Evolutionary conservation across 2,113 vertebrate species (phyloP).

Genomic region (Theristicus caerulescens): DNA sequence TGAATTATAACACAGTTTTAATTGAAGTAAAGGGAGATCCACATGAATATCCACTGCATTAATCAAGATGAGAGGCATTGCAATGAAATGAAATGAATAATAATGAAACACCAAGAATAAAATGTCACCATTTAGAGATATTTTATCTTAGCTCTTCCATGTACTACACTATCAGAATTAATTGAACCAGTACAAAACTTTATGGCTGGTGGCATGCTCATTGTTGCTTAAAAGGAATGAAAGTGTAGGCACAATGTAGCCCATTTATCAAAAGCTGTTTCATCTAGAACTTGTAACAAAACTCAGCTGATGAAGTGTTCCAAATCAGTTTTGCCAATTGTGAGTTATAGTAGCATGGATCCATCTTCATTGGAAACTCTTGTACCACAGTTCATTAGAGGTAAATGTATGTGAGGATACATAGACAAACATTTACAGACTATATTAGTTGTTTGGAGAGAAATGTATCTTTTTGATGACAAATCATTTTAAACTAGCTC

Average conservation of each 20-base stretch:
- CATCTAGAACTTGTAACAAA: not conserved
- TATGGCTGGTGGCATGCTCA: not conserved
- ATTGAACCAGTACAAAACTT: not conserved
- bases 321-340: not conserved
- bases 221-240: not conserved
- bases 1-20: constrained; percentile 30
- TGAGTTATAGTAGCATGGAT: not conserved
- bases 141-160: not conserved
- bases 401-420: not conserved
- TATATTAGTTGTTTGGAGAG: not conserved
- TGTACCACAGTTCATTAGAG: not conserved
- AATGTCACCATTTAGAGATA: not conserved
- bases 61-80: constrained; percentile 13
- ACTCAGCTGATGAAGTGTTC: not conserved
- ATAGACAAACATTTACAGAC: not conserved
- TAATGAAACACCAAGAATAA: not conserved
- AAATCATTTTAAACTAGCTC: not conserved
- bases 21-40: constrained; percentile 9
- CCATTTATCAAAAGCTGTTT: not conserved
- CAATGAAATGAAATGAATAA: constrained; percentile 17
- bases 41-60: constrained; percentile 4
- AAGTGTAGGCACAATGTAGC: not conserved
- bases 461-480: not conserved
- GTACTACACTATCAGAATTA: not conserved
- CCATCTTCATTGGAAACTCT: not conserved